Evolutionary conservation across 2,888 invertebrate species (phyloP), one percentile per base, ranked within the genome.

Genomic region (Drosophila anomalata): DNA sequence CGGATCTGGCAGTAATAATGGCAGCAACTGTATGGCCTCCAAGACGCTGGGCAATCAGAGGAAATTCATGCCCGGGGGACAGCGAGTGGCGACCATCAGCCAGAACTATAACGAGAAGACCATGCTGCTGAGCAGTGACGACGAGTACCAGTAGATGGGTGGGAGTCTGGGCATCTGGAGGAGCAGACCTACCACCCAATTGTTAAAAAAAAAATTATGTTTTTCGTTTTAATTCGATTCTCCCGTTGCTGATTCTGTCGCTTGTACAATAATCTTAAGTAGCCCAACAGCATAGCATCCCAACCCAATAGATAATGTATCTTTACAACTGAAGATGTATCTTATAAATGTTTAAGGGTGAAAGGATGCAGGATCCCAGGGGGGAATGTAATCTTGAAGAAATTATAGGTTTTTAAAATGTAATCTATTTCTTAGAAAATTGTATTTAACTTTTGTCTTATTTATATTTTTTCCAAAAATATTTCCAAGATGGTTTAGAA

Each of bases 61-160:
- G 24, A 94, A 94, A 73, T 94, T 94, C 59, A 93, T 93, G 61
- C 93, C 94, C 47, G 94, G 94, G 54, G 94, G 95, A 33, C 95
- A 95, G 87, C 94, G 95, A 46, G 96, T 96, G 60, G 94, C 96
- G 36, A 96, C 96, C 85, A 96, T 96, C 90, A 94, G 95, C 79
- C 95, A 96, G 87, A 96, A 96, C 92, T 97, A 97, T 93, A 98
- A 97, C 92, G 98, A 98, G 94, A 98, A 98, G 93, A 97, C 98
- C 41, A 97, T 98, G 93, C 94, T 98, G 76, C 94, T 98, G 79
- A 97, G 97, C 93, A 98, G 98, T 77, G 98, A 98, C 91, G 98
- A 98, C 91, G 98, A 98, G 92, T 96, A 96, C 92, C 97, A 97
- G 93, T 97, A 90, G 74, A 75, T 9, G 9, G 39, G 44, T 17